Base-by-base conservation (phyloP, 2,113 vertebrate species). In the Mesoclemmys tuberculata region DNA sequence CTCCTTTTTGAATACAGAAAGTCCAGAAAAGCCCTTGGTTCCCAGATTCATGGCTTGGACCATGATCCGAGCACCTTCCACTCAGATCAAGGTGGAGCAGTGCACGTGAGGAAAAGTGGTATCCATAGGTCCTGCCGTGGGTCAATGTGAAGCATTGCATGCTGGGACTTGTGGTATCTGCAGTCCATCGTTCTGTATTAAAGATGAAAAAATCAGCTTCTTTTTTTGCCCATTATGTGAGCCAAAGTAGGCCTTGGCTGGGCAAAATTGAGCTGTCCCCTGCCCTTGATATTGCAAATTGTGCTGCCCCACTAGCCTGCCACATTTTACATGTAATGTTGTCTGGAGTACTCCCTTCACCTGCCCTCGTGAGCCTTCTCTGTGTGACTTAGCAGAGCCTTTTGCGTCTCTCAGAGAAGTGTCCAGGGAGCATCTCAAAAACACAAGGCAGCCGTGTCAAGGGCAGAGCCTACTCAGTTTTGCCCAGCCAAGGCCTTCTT, bases 381-480 rank as follows among this genome's bases (percentile, higher is more conserved):
- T 94, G 75, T 81, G 86, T 90, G 91, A 90, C 94, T 90, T 90
- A 61, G 93, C 94, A 80, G 68, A 96, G 91, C 93, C 94, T 61
- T 87, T 82, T 82, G 86, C 94, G 74, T 95, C 88, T 92, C n/a
- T 0, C 88, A 6, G 88, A 94, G 80, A 95, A 97, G 96, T 96
- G 95, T 96, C 96, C 92, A 64, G 90, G 78, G 96, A 96, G 96
- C 90, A 64, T 93, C 95, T 95, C 94, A 96, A 97, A 96, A 80
- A 44, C 96, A 95, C 94, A 85, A 93, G 96, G 94, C 52, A 93
- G 94, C 84, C 0, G 88, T 74, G 95, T 18, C 51, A 52, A 52
- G 51, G 51, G 51, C 51, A 16, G 51, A 5, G 51, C 51, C 51
- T 3, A 16, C 51, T 52, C 51, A 52, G 51, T 52, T 52, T 14